phyloP scores from a whole-genome alignment of 2,113 vertebrate species.

The Gallinago paraguaiae region DNA sequence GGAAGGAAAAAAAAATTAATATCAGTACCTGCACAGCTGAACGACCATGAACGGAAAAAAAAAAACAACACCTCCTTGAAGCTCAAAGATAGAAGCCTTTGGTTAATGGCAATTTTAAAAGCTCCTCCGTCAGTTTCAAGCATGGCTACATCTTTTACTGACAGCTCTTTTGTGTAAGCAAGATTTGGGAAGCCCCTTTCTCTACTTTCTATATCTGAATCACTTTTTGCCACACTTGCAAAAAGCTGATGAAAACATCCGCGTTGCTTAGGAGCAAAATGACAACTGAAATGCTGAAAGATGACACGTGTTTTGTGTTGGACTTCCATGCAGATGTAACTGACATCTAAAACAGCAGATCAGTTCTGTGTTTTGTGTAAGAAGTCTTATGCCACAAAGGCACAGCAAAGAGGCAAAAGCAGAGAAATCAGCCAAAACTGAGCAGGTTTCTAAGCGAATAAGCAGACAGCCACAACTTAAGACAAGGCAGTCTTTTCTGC shows the following conservation, averaged over 20 bases:
- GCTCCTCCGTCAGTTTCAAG: not conserved
- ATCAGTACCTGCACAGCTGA: not conserved
- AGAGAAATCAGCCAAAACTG: not conserved
- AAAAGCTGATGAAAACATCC: slow-evolving; percentile 29
- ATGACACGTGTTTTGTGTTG: not conserved
- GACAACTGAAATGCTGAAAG: not conserved
- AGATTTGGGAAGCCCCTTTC: slow-evolving; percentile 11
- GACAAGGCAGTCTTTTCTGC: not conserved
- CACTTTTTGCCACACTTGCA: not conserved
- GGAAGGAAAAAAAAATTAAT: not conserved
- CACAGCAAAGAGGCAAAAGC: not conserved
- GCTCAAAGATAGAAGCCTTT: not conserved
- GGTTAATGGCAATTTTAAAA: not conserved
- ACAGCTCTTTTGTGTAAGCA: slow-evolving; percentile 24
- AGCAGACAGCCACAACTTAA: not conserved
- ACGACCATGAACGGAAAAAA: not conserved
- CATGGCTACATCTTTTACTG: slow-evolving; percentile 2
- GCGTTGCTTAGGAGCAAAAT: not conserved
- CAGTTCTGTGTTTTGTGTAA: not conserved
- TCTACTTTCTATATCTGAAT: not conserved
- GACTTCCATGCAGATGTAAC: not conserved
- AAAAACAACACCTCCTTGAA: not conserved
- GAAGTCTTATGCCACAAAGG: not conserved
- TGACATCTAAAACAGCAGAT: not conserved
- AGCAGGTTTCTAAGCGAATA: not conserved